Percentiles rank a stretch among this genome's conserved stretches.
phyloP scores from a whole-genome alignment of 2,888 invertebrate genomes.

The Pachydiplax longipennis region DNA sequence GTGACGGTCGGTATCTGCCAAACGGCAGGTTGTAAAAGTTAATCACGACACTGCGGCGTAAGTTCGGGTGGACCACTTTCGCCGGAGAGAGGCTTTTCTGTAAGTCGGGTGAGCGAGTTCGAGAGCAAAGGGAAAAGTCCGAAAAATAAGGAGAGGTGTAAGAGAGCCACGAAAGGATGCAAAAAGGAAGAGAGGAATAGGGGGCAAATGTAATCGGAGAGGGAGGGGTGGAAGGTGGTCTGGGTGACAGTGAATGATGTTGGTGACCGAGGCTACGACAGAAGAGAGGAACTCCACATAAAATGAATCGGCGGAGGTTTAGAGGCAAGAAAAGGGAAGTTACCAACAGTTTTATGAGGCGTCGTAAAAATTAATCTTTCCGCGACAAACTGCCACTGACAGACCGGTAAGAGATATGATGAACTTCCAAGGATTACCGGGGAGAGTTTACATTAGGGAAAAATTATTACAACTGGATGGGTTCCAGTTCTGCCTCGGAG shows the following conservation, averaged over 20 bases:
- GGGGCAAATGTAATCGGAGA: background rate
- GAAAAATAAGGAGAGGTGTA: background rate
- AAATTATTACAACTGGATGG: background rate
- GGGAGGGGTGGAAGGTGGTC: background rate
- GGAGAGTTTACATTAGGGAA: slow-evolving; percentile 4
- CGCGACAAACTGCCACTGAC: slow-evolving; percentile 28
- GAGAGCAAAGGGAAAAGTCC: background rate
- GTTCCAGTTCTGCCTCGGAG: background rate
- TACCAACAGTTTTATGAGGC: slow-evolving; percentile 23
- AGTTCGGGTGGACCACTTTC: slow-evolving; percentile 24
- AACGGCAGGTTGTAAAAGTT: slow-evolving; percentile 31
- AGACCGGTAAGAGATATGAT: background rate
- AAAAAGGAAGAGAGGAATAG: background rate
- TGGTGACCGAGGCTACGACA: background rate
- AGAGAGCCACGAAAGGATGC: background rate
- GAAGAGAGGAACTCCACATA: background rate
- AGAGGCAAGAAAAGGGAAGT: background rate
- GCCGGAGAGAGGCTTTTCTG: background rate
- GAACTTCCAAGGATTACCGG: slow-evolving; percentile 4
- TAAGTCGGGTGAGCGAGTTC: background rate
- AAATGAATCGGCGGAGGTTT: slow-evolving; percentile 3
- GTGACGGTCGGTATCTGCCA: slow-evolving; percentile 13
- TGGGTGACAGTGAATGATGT: slow-evolving; percentile 27
- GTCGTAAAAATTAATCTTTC: slow-evolving; percentile 27
- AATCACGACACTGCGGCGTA: slow-evolving; percentile 4